Evolutionary conservation across 2,888 invertebrate species (phyloP), one percentile per base, ranked within the genome.

Genomic region (Tenthredo amoena): DNA sequence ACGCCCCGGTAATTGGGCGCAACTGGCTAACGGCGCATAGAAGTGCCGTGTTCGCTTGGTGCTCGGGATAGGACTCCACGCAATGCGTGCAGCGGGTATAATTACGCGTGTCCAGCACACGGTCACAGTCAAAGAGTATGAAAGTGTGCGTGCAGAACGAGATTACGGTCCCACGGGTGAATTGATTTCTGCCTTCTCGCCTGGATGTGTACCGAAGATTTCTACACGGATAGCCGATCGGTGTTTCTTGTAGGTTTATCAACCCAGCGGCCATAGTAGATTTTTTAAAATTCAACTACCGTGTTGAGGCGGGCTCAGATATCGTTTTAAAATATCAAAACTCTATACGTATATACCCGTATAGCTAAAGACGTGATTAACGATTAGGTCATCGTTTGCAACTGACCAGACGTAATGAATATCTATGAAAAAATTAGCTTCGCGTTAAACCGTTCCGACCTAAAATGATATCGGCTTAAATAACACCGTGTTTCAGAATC

Each of bases 111-210:
- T 65, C 43, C 21, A 58, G 65, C 47, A 21, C 21, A 83, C 83
- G 18, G 12, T 21, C 47, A 71, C 43, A 47, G 12, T 18, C 34
- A 26, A 21, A 71, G 37, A 4, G 21, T 74, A n/a, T 74, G 21
- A 40, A 9, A 18, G 68, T 68, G 43, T 83, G 40, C 43, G 68
- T 62, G 88, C 31, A 86, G 87, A 85, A 91, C 93, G 87, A 93
- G 94, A 18, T 94, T 88, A 82, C 86, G 92, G 93, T 88, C 93
- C 94, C 89, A 93, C 91, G 86, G 93, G 92, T 93, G 93, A 86
- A 93, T 83, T 71, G 71, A 83, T 83, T 83, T 83, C 83, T 83
- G 68, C 83, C 83, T 83, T n/a, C 68, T 31, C 65, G 83, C 83
- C 26, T 58, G 83, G 83, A 83, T 71, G 83, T 68, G 83, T 83